Percentiles rank a stretch among this genome's conserved stretches.
These are phyloP conservation scores for Isaurus tuberculatus DNA, from an alignment of 92 coral and sea anemone genomes.

Conservation along the genomic window DNA sequence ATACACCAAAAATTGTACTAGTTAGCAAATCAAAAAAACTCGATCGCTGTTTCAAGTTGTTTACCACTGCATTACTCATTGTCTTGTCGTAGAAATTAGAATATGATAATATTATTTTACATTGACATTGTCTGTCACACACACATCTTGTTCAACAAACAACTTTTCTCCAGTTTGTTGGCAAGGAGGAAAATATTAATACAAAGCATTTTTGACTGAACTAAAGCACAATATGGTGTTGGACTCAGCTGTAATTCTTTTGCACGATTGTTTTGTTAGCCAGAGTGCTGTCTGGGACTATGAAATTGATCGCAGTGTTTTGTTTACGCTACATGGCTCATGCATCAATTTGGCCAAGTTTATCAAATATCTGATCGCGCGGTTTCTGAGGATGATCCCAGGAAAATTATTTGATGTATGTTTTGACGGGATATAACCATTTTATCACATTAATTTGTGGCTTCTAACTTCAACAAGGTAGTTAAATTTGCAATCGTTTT, in stretches of 20 bases:
- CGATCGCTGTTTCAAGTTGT: conserved; percentile 15
- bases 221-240: conserved; percentile 13
- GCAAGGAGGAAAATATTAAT: conserved; percentile 33
- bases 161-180: conserved; percentile 33
- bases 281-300: conserved; percentile 24
- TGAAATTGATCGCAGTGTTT: conserved; percentile 28
- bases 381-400: conserved; percentile 47
- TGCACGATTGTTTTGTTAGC: conserved; percentile 11
- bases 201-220: conserved; percentile 29
- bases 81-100: conserved; percentile 3
- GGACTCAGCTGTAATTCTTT: conserved; percentile 37
- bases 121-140: conserved; percentile 8
- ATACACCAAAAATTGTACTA: conserved; percentile 15
- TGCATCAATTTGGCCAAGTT: conserved; percentile 23
- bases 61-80: conserved; percentile 15
- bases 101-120: neutral
- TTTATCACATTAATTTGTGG: conserved; percentile 44
- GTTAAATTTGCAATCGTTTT: conserved; percentile 45
- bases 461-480: conserved; percentile 43
- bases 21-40: conserved; percentile 9
- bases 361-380: conserved; percentile 32
- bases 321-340: conserved; percentile 20
- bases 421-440: conserved; percentile 36
- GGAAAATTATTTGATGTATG: conserved; percentile 33
- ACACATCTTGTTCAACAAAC: conserved; percentile 3